phyloP scores from a whole-genome alignment of 2,797 vertebrate genomes.

The Labeo calbasu region DNA sequence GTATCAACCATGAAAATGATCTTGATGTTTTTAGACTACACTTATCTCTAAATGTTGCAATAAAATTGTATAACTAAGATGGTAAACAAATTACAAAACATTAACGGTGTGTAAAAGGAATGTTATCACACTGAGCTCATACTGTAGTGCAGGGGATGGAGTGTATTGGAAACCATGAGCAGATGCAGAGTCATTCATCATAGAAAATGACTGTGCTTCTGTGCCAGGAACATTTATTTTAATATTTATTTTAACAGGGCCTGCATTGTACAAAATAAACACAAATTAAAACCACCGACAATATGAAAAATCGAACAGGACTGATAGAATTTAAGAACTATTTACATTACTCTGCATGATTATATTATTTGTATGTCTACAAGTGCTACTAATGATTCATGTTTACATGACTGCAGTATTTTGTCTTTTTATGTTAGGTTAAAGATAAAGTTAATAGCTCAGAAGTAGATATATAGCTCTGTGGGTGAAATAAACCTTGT shows the following conservation, averaged over 20 bases:
- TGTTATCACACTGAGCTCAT: not conserved
- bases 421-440: not conserved
- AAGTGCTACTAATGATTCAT: not conserved
- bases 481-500: not conserved
- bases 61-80: not conserved
- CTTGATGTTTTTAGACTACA: not conserved
- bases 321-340: not conserved
- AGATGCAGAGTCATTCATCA: not conserved
- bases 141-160: not conserved
- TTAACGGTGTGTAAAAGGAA: not conserved
- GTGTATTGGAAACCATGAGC: not conserved
- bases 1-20: not conserved
- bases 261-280: not conserved
- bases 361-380: not conserved
- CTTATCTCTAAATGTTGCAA: not conserved
- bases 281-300: not conserved
- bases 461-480: not conserved
- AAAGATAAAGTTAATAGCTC: not conserved
- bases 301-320: not conserved
- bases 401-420: not conserved
- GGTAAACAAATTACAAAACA: not conserved
- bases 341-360: not conserved
- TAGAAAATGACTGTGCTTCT: conserved; percentile 14
- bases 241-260: not conserved
- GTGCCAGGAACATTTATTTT: not conserved